These are phyloP conservation scores for Aporophyla nigra DNA, from an alignment of 2,888 invertebrate genomes.

Conservation along the genomic window DNA sequence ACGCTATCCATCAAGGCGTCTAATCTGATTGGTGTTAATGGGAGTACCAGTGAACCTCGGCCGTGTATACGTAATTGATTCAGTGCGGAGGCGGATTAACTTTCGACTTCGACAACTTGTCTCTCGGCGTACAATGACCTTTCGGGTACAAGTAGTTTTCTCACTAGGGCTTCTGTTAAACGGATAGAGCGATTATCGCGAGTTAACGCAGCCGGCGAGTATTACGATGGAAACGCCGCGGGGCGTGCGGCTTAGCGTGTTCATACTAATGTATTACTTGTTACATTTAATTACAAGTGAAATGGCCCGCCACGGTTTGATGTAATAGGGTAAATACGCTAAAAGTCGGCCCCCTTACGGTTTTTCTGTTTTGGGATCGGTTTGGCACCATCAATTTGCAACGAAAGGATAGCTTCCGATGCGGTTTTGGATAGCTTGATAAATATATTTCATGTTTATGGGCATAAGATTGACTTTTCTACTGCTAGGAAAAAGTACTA, in stretches of 20 bases:
- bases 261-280: conserved; percentile 66
- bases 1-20: conserved; percentile 77
- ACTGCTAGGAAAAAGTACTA: too few species aligned
- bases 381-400: too few species aligned
- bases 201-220: conserved; percentile 77
- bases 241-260: conserved; percentile 74
- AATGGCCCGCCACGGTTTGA: conserved; percentile 58
- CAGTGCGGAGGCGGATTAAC: conserved; percentile 82
- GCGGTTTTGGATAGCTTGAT: too few species aligned
- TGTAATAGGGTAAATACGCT: too few species aligned
- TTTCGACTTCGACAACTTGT: conserved; percentile 77
- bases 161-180: conserved; percentile 87
- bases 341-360: too few species aligned
- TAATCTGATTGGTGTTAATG: conserved; percentile 85
- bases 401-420: too few species aligned
- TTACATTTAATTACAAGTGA: conserved; percentile 66
- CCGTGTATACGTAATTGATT: conserved; percentile 84
- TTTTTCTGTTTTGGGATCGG: too few species aligned
- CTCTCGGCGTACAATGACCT: conserved; percentile 81
- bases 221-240: conserved; percentile 69
- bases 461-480: too few species aligned
- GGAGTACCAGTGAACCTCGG: conserved; percentile 76
- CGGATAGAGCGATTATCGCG: conserved; percentile 82
- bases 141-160: conserved; percentile 78
- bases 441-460: too few species aligned